These are phyloP conservation scores for Sebastiscus tertius DNA, from an alignment of 2,797 vertebrate species.

Conservation along the genomic window DNA sequence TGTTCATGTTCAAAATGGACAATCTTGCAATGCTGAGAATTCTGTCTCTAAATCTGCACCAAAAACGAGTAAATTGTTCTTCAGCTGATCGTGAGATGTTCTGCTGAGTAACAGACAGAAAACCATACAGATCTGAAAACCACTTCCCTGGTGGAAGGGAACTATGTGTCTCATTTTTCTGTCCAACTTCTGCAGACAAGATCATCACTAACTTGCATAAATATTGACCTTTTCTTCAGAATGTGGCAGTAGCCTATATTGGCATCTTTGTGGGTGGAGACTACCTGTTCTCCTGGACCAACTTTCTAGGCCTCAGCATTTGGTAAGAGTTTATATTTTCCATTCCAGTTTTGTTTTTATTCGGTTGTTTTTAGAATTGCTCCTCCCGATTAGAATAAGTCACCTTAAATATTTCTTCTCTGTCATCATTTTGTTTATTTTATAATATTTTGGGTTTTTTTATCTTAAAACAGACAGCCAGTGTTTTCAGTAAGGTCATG, in stretches of 20 bases:
- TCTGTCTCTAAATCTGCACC: not conserved
- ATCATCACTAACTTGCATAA: not conserved
- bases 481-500: too few relatives aligned
- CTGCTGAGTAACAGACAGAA: not conserved
- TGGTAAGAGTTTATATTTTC: slow-evolving; percentile 83
- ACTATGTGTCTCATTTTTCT: not conserved
- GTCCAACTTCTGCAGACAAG: not conserved
- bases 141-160: not conserved
- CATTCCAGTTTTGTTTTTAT: not conserved
- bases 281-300: slow-evolving; percentile 91
- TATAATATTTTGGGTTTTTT: too few relatives aligned
- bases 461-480: too few relatives aligned
- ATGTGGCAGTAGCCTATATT: slow-evolving; percentile 90
- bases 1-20: not conserved
- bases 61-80: not conserved
- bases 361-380: not conserved
- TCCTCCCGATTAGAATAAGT: too few relatives aligned
- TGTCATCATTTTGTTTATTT: too few relatives aligned
- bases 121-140: not conserved
- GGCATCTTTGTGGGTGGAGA: slow-evolving; percentile 93
- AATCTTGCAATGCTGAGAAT: not conserved
- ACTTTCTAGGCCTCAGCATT: slow-evolving; percentile 93
- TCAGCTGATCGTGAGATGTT: not conserved
- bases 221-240: slow-evolving; percentile 76
- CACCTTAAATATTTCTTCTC: too few relatives aligned